phyloP scores from a whole-genome alignment of 2,797 vertebrate species.

The Pyrrhura leucotis region DNA sequence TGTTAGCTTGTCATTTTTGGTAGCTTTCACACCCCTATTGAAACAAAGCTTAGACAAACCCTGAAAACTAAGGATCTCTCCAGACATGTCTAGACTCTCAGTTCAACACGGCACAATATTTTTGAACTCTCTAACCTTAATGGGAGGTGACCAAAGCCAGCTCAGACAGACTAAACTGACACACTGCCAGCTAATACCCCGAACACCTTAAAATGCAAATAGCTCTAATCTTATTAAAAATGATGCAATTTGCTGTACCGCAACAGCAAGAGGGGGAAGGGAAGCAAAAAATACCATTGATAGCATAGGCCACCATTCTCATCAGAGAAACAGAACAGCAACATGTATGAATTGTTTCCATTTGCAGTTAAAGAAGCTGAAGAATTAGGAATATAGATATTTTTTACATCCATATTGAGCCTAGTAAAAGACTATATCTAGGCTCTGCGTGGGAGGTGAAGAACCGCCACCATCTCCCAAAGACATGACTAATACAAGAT shows the following conservation, averaged over 20 bases:
- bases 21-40: constrained; percentile 64
- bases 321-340: constrained; percentile 8
- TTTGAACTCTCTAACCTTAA: constrained; percentile 78
- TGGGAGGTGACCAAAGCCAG: constrained; percentile 76
- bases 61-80: constrained; percentile 73
- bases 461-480: constrained; percentile 64
- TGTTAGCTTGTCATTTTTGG: constrained; percentile 59
- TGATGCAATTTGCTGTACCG: constrained; percentile 72
- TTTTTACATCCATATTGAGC: background rate
- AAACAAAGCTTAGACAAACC: constrained; percentile 76
- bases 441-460: constrained; percentile 37
- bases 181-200: constrained; percentile 76
- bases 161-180: constrained; percentile 80
- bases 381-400: background rate
- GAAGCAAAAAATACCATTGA: constrained; percentile 4
- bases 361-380: background rate
- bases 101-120: constrained; percentile 71
- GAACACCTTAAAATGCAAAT: constrained; percentile 76
- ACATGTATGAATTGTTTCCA: constrained; percentile 26
- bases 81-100: constrained; percentile 80
- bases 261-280: constrained; percentile 69
- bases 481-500: constrained; percentile 63
- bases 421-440: constrained; percentile 40
- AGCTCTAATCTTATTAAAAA: constrained; percentile 76
- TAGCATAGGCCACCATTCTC: background rate